Percentiles rank a stretch among this genome's conserved stretches.
Conservation (phyloP, 2,888 invertebrate genomes). For the Chalcosyrphus nemorum region DNA sequence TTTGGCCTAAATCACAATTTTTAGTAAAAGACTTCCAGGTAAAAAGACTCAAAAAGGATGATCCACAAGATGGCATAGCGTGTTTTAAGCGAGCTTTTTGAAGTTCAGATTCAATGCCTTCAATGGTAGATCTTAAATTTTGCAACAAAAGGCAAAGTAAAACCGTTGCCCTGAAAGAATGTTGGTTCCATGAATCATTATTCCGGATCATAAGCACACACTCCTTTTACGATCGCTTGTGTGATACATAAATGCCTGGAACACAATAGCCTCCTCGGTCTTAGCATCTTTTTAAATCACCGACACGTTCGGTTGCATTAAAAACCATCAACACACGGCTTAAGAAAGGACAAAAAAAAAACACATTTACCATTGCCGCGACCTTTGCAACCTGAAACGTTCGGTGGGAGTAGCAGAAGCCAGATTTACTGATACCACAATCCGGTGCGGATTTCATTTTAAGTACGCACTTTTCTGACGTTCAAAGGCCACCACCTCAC, state of each 20-base stretch:
- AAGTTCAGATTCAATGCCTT: no score
- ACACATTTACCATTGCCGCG: neutral
- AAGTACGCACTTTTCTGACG: constrained; percentile 56
- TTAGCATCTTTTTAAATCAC: constrained; percentile 28
- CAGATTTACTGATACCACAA: constrained; percentile 2
- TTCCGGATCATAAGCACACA: neutral
- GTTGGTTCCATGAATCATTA: neutral
- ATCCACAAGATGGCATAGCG: no score
- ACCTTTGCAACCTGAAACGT: constrained; percentile 41
- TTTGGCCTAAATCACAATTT: no score
- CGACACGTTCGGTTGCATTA: constrained; percentile 38
- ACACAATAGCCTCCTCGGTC: neutral
- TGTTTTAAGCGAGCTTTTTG: no score
- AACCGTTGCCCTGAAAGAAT: no score
- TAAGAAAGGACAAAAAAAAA: neutral
- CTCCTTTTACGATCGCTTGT: constrained; percentile 9
- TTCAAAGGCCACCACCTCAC: constrained; percentile 33
- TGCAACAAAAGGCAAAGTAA: no score
- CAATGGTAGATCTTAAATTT: no score
- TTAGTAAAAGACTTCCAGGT: no score
- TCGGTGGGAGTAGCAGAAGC: constrained; percentile 6
- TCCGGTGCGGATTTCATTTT: constrained; percentile 41
- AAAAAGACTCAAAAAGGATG: no score
- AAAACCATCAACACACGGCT: constrained; percentile 6
- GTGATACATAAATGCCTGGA: neutral